These are phyloP conservation scores for Gymnocheta viridis DNA, from an alignment of 2,888 invertebrate genomes.

Conservation along the genomic window DNA sequence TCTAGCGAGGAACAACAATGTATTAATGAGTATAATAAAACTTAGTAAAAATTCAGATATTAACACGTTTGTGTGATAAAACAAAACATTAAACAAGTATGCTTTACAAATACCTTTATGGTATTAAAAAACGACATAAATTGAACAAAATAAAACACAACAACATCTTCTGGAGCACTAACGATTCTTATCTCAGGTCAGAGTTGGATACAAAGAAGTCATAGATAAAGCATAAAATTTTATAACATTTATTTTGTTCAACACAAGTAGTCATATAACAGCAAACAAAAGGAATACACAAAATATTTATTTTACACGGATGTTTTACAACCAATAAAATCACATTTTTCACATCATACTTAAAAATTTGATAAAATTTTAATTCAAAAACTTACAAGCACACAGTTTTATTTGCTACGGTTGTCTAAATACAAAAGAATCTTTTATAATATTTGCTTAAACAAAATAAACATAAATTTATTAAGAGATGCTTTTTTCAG, in stretches of 20 bases:
- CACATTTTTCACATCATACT: constrained; percentile 80
- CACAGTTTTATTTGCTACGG: neutral
- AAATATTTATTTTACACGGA: constrained; percentile 71
- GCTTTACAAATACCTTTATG: constrained; percentile 3
- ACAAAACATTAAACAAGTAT: neutral
- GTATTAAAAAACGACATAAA: constrained; percentile 18
- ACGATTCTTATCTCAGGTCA: constrained; percentile 27
- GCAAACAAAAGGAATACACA: constrained; percentile 36
- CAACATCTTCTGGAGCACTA: neutral
- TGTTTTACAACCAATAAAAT: constrained; percentile 80
- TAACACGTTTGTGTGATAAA: constrained; percentile 68
- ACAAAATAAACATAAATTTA: constrained; percentile 41
- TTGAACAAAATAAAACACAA: constrained; percentile 12
- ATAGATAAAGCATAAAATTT: constrained; percentile 22
- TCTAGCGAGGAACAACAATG: neutral
- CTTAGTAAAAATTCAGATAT: constrained; percentile 46
- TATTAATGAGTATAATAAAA: constrained; percentile 34
- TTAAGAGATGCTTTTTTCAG: neutral
- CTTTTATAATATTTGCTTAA: neutral
- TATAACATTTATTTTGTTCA: constrained; percentile 58
- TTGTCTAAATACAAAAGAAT: constrained; percentile 27
- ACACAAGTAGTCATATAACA: constrained; percentile 70
- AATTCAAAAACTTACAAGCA: neutral
- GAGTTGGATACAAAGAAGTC: constrained; percentile 9
- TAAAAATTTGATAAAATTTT: constrained; percentile 9